Base-by-base conservation (phyloP, 2,797 vertebrate genomes). In the Melopsittacus undulatus region DNA sequence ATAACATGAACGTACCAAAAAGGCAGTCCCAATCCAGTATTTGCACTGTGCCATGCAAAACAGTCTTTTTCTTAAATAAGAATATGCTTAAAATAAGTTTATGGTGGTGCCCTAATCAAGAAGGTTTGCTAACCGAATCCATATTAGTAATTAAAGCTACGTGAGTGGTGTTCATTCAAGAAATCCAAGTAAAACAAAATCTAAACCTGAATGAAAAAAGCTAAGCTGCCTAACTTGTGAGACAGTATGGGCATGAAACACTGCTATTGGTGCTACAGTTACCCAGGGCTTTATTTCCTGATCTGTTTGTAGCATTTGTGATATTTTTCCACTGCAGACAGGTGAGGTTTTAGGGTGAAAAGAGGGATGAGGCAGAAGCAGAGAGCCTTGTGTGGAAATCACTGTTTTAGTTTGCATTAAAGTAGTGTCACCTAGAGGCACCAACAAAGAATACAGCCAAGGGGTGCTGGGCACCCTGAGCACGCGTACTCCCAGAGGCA, bases 391-490 rank as follows among this genome's bases (percentile, higher is more conserved):
- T 82, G 84, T 87, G 70, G 70, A 66, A 61, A 45, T 34, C 7
- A 20, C 78, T 85, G 29, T 6, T 91, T 80, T 90, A 4, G 61
- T 95, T 96, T 91, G 70, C 62, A 94, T 96, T 96, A 93, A 93
- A 83, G 92, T 95, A 70, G 87, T 94, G 95, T 96, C 94, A 96
- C 80, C 89, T 92, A 94, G 89, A 96, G 95, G 94, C 70, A 94
- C 45, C 67, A 61, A 42, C 91, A 83, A 86, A 94, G 92, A 95
- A 90, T 94, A 96, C 94, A 95, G 73, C 90, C 69, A 23, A 11
- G 57, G 84, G 94, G 91, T 78, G 93, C 87, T 80, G 79, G 72
- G 68, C 74, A 51, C 67, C 82, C 49, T 54, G 57, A 69, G 79
- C 67, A 11, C 23, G 5, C 24, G 1, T 0, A 1, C 2, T 2